Evolutionary conservation across 2,113 vertebrate species (phyloP).

Genomic region (Uropsilus gracilis): DNA sequence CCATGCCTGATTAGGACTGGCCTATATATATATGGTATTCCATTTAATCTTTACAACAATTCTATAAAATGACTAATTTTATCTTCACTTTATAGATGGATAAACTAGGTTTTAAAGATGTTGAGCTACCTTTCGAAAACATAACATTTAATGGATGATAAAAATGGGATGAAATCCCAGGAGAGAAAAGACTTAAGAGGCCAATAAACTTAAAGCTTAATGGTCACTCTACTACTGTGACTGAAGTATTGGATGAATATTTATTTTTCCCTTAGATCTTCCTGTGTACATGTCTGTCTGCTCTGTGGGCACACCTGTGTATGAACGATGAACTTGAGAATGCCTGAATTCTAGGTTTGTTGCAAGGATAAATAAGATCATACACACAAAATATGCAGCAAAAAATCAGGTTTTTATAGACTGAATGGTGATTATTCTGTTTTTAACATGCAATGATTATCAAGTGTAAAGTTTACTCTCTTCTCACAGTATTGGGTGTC

Average conservation of each 20-base stretch:
- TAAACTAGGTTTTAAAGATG: not conserved
- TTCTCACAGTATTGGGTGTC: not conserved
- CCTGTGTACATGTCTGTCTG: not conserved
- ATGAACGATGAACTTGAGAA: not conserved
- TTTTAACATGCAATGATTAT: not conserved
- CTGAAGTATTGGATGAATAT: not conserved
- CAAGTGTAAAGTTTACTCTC: not conserved
- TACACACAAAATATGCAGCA: not conserved
- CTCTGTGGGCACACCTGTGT: not conserved
- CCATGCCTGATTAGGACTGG: not conserved
- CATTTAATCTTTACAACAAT: not conserved
- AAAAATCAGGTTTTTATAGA: not conserved
- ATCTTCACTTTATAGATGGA: not conserved
- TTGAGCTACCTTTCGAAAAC: constrained; percentile 2
- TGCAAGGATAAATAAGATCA: not conserved
- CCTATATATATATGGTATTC: not conserved
- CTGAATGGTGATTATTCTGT: not conserved
- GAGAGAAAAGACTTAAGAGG: not conserved
- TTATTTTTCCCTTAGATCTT: not conserved
- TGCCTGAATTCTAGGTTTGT: not conserved
- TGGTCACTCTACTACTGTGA: not conserved
- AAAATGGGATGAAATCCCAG: not conserved
- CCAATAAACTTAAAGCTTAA: not conserved
- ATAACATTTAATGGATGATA: not conserved
- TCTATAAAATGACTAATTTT: not conserved